Percentiles rank a stretch among this genome's conserved stretches.
These are phyloP conservation scores for Cololabis saira DNA, from an alignment of 2,113 vertebrate species.

Conservation along the genomic window DNA sequence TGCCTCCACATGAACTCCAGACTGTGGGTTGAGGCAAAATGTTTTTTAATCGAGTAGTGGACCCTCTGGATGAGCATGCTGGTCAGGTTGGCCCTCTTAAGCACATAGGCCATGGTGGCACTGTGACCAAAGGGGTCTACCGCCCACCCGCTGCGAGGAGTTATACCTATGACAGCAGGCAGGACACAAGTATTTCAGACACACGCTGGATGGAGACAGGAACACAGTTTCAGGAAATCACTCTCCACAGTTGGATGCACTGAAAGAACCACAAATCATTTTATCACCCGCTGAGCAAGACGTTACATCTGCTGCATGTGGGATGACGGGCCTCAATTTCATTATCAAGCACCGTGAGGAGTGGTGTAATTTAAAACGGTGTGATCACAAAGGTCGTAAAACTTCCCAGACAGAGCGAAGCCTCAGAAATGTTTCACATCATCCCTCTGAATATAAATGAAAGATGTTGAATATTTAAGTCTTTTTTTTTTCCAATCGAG, in stretches of 20 bases:
- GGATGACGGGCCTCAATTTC: conserved; percentile 24
- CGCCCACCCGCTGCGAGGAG: conserved; percentile 90
- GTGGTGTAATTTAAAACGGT: conserved; percentile 4
- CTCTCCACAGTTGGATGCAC: conserved; percentile 85
- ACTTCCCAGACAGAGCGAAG: conserved; percentile 5
- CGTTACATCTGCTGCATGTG: conserved; percentile 35
- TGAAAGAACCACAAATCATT: conserved; percentile 88
- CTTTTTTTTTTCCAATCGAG: not conserved
- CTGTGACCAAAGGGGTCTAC: conserved; percentile 97
- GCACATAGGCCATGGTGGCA: conserved; percentile 94
- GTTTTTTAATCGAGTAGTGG: conserved; percentile 97
- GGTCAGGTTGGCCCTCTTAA: conserved; percentile 93
- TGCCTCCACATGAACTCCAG: conserved; percentile 99
- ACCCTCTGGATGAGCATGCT: conserved; percentile 98
- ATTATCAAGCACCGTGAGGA: conserved; percentile 7
- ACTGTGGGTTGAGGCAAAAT: conserved; percentile 90
- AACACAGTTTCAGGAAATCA: conserved; percentile 18
- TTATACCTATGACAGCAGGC: conserved; percentile 80
- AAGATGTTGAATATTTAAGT: not conserved
- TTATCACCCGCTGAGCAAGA: conserved; percentile 75
- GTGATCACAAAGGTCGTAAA: conserved; percentile 4
- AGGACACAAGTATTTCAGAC: conserved; percentile 27
- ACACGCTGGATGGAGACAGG: conserved; percentile 13
- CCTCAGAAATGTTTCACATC: conserved; percentile 1
- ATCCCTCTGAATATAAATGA: conserved; percentile 3